A percentile compares a stretch with the other conserved stretches of the same genome.
Evolutionary conservation across 2,113 vertebrate species (phyloP).

Genomic region (Salvelinus sp.): DNA sequence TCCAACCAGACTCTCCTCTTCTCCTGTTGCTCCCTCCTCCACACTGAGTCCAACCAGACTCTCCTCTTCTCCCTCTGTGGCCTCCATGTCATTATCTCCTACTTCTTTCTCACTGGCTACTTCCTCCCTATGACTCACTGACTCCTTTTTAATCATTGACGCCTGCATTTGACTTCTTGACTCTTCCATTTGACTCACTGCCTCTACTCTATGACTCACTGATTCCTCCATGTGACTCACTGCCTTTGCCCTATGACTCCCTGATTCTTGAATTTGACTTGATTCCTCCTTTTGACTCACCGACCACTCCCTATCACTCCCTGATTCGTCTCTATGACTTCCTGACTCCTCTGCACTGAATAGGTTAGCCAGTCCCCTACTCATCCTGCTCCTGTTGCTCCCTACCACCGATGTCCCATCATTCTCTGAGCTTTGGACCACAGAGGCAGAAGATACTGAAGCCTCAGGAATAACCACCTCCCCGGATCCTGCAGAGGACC

Average conservation of each 20-base stretch:
- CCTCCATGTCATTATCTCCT: not conserved
- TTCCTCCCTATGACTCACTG: constrained; percentile 8
- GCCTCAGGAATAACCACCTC: not conserved
- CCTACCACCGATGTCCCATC: constrained; percentile 13
- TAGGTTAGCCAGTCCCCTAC: not conserved
- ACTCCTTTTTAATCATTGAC: constrained; percentile 13
- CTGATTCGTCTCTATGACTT: constrained; percentile 23
- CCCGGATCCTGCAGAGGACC: not conserved
- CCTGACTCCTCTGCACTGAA: constrained; percentile 4
- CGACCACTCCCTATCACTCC: not conserved
- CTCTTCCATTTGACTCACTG: constrained; percentile 9
- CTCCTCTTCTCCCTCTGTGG: constrained; percentile 18
- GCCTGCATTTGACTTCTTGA: constrained; percentile 12
- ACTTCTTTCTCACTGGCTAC: not conserved
- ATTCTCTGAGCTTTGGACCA: constrained; percentile 27
- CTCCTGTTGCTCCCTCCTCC: no score
- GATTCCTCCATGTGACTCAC: constrained; percentile 10
- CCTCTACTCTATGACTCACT: constrained; percentile 5
- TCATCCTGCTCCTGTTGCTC: constrained; percentile 2
- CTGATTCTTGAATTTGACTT: constrained; percentile 3
- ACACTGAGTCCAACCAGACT: no score
- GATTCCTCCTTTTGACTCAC: constrained; percentile 11
- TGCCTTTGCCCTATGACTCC: constrained; percentile 7
- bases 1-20: not conserved
- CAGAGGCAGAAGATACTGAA: not conserved